Evolutionary conservation across 2,888 invertebrate species (phyloP), one percentile per base, ranked within the genome.

Genomic region (Archaeoteleia sp.): DNA sequence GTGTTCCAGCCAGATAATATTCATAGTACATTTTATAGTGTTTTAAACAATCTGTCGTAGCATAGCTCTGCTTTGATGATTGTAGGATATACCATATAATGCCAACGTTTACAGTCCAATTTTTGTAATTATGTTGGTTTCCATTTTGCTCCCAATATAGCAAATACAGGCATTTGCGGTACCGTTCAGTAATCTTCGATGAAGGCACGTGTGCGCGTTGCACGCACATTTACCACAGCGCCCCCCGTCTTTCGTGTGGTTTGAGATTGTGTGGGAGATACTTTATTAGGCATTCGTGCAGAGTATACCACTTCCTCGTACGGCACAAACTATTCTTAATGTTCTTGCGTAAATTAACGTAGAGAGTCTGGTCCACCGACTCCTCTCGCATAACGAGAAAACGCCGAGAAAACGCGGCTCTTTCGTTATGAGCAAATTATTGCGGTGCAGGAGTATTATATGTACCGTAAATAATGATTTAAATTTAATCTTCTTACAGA

Each of bases 401-500:
- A 43, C 43, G 14, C 9, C 49, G 57, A 51, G 58, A 66, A 55
- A 62, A 55, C 49, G 30, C 27, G n/a, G 27, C 51, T 32, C 34
- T 9, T 49, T 40, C 32, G 20, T 29, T 29, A 12, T 37, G 25
- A 9, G n/a, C 39, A 30, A 32, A 27, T 4, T 42, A 45, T 55
- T 20, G 12, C 70, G 71, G 42, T 58, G n/a, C n/a, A 65, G 55
- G 71, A 72, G 68, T n/a, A n/a, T n/a, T n/a, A n/a, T n/a, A n/a
- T n/a, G n/a, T n/a, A n/a, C n/a, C n/a, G n/a, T n/a, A n/a, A n/a
- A n/a, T n/a, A n/a, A n/a, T n/a, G n/a, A n/a, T n/a, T n/a, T n/a
- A n/a, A n/a, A n/a, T n/a, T n/a, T n/a, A n/a, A n/a, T n/a, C n/a
- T n/a, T n/a, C n/a, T n/a, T n/a, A n/a, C n/a, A n/a, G n/a, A n/a